These are phyloP conservation scores for Melinaea menophilus DNA, from an alignment of 2,888 invertebrate species.

Conservation along the genomic window DNA sequence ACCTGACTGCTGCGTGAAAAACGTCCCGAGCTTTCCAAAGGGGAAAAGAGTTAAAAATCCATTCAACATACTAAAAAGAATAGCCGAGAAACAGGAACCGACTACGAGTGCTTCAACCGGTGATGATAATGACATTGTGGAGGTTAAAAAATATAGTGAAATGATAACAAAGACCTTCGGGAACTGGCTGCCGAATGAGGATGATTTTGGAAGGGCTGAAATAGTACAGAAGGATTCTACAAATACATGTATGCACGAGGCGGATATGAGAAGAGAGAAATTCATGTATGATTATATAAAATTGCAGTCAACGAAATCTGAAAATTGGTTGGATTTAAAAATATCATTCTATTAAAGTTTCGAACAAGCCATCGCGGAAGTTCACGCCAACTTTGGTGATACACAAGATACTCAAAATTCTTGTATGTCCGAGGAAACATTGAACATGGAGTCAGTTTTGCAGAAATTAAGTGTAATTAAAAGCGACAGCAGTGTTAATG, in stretches of 20 bases:
- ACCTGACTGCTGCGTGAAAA: slow-evolving; percentile 51
- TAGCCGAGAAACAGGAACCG: slow-evolving; percentile 41
- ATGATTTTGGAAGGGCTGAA: slow-evolving; percentile 62
- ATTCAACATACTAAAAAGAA: slow-evolving; percentile 56
- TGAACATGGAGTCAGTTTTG: slow-evolving; percentile 48
- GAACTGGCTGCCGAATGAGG: slow-evolving; percentile 52
- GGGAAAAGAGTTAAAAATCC: slow-evolving; percentile 61
- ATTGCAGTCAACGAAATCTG: slow-evolving; percentile 39
- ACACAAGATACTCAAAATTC: slow-evolving; percentile 36
- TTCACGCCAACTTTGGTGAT: slow-evolving; percentile 35
- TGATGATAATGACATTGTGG: slow-evolving; percentile 17
- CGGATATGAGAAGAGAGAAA: slow-evolving; percentile 46
- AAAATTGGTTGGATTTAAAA: slow-evolving; percentile 62
- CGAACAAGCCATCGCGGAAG: slow-evolving; percentile 44
- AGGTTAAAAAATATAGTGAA: slow-evolving; percentile 35
- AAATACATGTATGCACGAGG: slow-evolving; percentile 23
- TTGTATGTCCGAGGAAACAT: slow-evolving; percentile 51
- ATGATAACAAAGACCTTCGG: slow-evolving; percentile 40
- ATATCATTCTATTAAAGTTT: slow-evolving; percentile 51
- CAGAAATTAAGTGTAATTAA: slow-evolving; percentile 58
- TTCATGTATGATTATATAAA: slow-evolving; percentile 53
- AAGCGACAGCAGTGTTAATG: slow-evolving; percentile 37
- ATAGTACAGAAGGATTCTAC: slow-evolving; percentile 38
- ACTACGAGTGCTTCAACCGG: slow-evolving; percentile 21
- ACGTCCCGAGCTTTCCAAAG: slow-evolving; percentile 32